Evolutionary conservation across 2,797 vertebrate genomes (phyloP).

Genomic region (Fistularia tabacaria): DNA sequence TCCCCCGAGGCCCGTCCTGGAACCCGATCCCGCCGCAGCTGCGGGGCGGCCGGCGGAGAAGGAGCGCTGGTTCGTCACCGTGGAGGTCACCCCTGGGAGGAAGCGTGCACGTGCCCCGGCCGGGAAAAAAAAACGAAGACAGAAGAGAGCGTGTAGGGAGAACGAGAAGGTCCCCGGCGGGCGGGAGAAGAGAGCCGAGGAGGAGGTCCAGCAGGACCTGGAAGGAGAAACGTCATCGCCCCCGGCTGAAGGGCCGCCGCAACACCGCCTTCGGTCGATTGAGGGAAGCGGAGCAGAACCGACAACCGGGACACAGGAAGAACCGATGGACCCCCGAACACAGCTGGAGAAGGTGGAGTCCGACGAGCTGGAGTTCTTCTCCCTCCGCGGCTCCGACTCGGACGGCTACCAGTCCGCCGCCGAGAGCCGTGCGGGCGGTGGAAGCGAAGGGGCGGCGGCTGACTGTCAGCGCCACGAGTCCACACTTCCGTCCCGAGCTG

Average conservation of each 20-base stretch:
- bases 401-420: slow-evolving; percentile 56
- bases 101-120: slow-evolving; percentile 8
- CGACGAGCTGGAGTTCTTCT: slow-evolving; percentile 42
- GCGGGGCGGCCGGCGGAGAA: slow-evolving; percentile 45
- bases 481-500: too few relatives aligned
- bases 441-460: too few relatives aligned
- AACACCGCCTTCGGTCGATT: too few relatives aligned
- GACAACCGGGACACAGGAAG: neutral
- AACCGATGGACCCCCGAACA: slow-evolving; percentile 9
- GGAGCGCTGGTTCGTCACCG: slow-evolving; percentile 78
- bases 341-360: slow-evolving; percentile 25
- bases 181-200: too few relatives aligned
- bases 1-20: too few relatives aligned
- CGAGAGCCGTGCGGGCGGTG: slow-evolving; percentile 15
- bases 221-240: slow-evolving; percentile 7
- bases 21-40: too few relatives aligned
- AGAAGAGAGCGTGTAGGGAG: slow-evolving; percentile 52
- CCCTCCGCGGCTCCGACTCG: slow-evolving; percentile 51
- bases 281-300: neutral
- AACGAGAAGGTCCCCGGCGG: neutral
- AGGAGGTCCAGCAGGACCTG: too few relatives aligned
- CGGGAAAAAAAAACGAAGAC: slow-evolving; percentile 64
- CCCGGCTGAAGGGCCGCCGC: too few relatives aligned
- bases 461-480: too few relatives aligned
- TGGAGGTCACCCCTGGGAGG: slow-evolving; percentile 50